A percentile compares a stretch with the other conserved stretches of the same genome.
These are phyloP conservation scores for Kryptolebias ocellatus DNA, from an alignment of 2,797 vertebrate genomes.

Conservation along the genomic window DNA sequence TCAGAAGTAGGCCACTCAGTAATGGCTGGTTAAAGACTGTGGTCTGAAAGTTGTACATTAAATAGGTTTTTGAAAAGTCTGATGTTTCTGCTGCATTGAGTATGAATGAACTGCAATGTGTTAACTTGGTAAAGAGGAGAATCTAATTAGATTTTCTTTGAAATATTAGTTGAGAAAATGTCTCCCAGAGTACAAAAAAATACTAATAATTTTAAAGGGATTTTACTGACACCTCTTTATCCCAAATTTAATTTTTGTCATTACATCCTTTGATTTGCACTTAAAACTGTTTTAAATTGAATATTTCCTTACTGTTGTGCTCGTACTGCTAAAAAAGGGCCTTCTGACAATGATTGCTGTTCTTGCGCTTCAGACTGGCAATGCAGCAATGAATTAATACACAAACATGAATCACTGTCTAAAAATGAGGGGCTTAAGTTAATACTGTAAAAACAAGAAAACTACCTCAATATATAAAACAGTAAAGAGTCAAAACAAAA, in stretches of 20 bases:
- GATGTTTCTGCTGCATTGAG: slow-evolving; percentile 9
- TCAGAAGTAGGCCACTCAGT: slow-evolving; percentile 26
- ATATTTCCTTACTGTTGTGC: no score
- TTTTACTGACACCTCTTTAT: not conserved
- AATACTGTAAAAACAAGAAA: not conserved
- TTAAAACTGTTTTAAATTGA: no score
- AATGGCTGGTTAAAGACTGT: slow-evolving; percentile 10
- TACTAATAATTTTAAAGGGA: not conserved
- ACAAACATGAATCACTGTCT: not conserved
- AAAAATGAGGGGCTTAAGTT: not conserved
- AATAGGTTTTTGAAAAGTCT: not conserved
- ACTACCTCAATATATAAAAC: not conserved
- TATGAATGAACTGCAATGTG: slow-evolving; percentile 9
- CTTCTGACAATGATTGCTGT: not conserved
- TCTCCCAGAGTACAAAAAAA: not conserved
- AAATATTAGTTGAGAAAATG: not conserved
- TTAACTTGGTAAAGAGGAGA: slow-evolving; percentile 1
- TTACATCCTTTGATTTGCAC: not conserved
- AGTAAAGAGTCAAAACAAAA: not conserved
- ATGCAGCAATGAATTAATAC: no score
- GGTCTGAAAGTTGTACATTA: slow-evolving; percentile 9
- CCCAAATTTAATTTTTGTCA: not conserved
- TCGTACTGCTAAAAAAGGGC: not conserved
- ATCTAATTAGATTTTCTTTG: not conserved
- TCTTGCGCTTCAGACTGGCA: not conserved